Evolutionary conservation across 2,113 vertebrate genomes (phyloP).

Genomic region (Cebidichthys violaceus): DNA sequence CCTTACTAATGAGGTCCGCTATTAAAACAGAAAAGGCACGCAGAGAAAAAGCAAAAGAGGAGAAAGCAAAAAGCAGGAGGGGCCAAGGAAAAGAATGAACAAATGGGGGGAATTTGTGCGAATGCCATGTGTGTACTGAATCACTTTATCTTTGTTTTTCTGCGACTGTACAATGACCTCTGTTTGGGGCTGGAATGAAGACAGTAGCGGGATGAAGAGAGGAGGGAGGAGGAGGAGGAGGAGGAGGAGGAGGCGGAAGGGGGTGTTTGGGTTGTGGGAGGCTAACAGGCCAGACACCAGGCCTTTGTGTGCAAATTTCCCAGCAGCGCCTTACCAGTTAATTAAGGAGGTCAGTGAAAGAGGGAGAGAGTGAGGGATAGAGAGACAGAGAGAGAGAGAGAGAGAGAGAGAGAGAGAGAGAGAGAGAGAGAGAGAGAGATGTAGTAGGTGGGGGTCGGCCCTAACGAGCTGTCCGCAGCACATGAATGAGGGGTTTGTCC

Average conservation of each 20-base stretch:
- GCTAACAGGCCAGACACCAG: conserved; percentile 83
- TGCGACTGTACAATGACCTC: conserved; percentile 74
- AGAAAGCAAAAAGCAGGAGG: conserved; percentile 53
- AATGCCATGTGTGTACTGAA: conserved; percentile 70
- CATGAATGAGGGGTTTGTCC: conserved; percentile 98
- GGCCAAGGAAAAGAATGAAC: conserved; percentile 55
- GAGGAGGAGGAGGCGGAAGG: conserved; percentile 45
- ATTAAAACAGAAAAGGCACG: conserved; percentile 70
- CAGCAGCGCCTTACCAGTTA: conserved; percentile 91
- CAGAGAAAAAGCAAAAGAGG: conserved; percentile 45
- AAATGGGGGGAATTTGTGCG: conserved; percentile 62
- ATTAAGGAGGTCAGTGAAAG: conserved; percentile 94
- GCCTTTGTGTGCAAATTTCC: conserved; percentile 99
- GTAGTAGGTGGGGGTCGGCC: conserved; percentile 72
- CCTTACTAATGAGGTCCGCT: conserved; percentile 88
- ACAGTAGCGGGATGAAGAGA: conserved; percentile 58
- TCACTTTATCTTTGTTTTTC: conserved; percentile 77
- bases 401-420: conserved; percentile 42
- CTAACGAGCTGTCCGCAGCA: conserved; percentile 91
- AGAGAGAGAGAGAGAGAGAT: conserved; percentile 45
- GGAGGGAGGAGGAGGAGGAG: conserved; percentile 14
- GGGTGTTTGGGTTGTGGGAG: conserved; percentile 72
- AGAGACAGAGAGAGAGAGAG: conserved; percentile 17
- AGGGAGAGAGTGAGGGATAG: conserved; percentile 53
- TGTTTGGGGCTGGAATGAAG: conserved; percentile 61